Evolutionary conservation across 2,888 invertebrate species (phyloP).

Genomic region (Polylopha cassiicola): DNA sequence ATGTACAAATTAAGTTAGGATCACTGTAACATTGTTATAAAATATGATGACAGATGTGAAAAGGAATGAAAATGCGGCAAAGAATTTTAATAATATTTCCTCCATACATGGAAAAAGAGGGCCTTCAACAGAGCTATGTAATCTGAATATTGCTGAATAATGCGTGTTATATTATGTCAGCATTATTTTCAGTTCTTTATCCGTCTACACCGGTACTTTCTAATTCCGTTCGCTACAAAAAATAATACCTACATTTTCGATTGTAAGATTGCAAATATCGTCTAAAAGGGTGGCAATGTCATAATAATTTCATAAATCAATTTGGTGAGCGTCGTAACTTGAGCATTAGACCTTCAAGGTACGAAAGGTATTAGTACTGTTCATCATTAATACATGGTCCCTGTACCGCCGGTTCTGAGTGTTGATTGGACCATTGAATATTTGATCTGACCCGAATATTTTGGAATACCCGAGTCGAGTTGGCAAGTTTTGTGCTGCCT

Average conservation of each 20-base stretch:
- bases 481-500: slow-evolving; percentile 36
- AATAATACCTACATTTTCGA: too few species aligned
- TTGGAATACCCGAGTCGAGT: slow-evolving; percentile 41
- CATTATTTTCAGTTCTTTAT: too few species aligned
- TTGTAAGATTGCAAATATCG: too few species aligned
- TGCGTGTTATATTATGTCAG: too few species aligned
- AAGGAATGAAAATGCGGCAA: slow-evolving; percentile 6
- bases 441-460: slow-evolving; percentile 39
- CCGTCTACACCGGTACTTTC: too few species aligned
- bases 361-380: neutral
- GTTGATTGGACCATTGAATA: slow-evolving; percentile 26
- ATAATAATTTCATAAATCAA: neutral
- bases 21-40: slow-evolving; percentile 1
- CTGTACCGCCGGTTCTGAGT: neutral
- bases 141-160: slow-evolving; percentile 8
- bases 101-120: slow-evolving; percentile 11
- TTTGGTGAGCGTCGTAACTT: neutral
- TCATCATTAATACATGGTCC: slow-evolving; percentile 5
- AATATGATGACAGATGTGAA: neutral
- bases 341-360: too few species aligned
- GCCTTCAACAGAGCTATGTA: neutral
- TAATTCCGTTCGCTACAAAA: too few species aligned
- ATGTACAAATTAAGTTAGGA: too few species aligned
- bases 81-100: slow-evolving; percentile 16
- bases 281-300: too few species aligned